Conservation (phyloP, 2,113 vertebrate species). For the Diglossa brunneiventris region DNA sequence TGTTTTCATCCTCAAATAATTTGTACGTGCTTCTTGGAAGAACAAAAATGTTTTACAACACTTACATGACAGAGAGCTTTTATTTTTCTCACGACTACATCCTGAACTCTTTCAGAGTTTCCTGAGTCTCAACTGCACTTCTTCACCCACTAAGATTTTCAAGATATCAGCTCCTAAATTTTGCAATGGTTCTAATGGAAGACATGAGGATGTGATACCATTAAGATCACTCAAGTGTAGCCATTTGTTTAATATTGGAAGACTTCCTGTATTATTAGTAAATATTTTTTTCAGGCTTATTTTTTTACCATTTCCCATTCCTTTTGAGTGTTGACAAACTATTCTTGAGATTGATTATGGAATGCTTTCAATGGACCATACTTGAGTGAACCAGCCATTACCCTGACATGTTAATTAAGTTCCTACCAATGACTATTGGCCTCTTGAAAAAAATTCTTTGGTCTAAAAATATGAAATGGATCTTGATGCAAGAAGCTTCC, state of each 20-base stretch:
- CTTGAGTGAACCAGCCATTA: background rate
- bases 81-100: background rate
- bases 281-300: background rate
- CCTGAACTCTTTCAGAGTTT: background rate
- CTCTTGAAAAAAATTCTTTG: background rate
- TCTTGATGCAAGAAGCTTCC: background rate
- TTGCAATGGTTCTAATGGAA: conserved; percentile 38
- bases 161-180: conserved; percentile 6
- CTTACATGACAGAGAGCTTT: background rate
- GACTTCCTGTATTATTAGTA: conserved; percentile 19
- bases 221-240: conserved; percentile 32
- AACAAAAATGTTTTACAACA: background rate
- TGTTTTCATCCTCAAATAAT: background rate
- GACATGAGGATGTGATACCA: background rate
- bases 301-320: conserved; percentile 18
- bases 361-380: background rate
- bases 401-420: background rate
- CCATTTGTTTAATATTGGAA: conserved; percentile 48
- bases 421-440: background rate
- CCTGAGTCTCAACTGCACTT: background rate
- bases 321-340: background rate
- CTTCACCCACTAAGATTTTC: background rate
- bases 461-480: background rate
- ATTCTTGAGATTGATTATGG: background rate
- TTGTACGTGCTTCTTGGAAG: background rate